Percentiles rank a stretch among this genome's conserved stretches.
phyloP scores from a whole-genome alignment of 1,140 invertebrate species.

The Araneus ventricosus region DNA sequence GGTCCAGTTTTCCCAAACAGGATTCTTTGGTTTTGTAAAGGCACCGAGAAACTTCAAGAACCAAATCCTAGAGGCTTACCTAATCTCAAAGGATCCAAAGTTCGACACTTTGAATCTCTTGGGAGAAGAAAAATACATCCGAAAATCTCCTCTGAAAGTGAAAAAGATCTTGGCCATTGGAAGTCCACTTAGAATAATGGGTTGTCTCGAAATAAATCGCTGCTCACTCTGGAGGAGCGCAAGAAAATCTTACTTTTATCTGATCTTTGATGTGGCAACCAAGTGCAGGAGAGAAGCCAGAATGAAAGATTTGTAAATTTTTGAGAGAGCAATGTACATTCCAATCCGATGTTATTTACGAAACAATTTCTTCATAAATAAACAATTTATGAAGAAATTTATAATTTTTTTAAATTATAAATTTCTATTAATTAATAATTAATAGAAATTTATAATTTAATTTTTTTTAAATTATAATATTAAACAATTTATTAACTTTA shows the following conservation, averaged over 20 bases:
- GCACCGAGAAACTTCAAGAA: not conserved
- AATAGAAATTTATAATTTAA: too few relatives aligned
- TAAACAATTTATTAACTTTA: too few relatives aligned
- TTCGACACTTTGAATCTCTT: constrained; percentile 5
- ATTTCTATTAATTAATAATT: too few relatives aligned
- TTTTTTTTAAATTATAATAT: too few relatives aligned
- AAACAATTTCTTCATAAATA: too few relatives aligned
- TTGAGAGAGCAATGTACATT: too few relatives aligned
- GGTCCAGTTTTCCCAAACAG: too few relatives aligned
- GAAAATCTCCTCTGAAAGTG: not conserved
- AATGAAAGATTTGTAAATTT: too few relatives aligned
- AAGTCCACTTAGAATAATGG: constrained; percentile 24
- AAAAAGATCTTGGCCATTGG: not conserved
- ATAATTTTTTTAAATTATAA: too few relatives aligned
- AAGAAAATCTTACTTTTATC: not conserved
- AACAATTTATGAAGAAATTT: too few relatives aligned
- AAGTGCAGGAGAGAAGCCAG: not conserved
- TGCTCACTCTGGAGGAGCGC: not conserved
- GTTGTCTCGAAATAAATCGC: not conserved
- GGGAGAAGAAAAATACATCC: not conserved
- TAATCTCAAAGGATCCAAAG: constrained; percentile 2
- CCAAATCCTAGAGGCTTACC: not conserved
- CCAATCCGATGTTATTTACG: too few relatives aligned
- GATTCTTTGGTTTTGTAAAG: too few relatives aligned
- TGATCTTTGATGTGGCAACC: not conserved